Evolutionary conservation across 2,113 vertebrate species (phyloP), one percentile per base, ranked within the genome.

Genomic region (Jaculus jaculus): DNA sequence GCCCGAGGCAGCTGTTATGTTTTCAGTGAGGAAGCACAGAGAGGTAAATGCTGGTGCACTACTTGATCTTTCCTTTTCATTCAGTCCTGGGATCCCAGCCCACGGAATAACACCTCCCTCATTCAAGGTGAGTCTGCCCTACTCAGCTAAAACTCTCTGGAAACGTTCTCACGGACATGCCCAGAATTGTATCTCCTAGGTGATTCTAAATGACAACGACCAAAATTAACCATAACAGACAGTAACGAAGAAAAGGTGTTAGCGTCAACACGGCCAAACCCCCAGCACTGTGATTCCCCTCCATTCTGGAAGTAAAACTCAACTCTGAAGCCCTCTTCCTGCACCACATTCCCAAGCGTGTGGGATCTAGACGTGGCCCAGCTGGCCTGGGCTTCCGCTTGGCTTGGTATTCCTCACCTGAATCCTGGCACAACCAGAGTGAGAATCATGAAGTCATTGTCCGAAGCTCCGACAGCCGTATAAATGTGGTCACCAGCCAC

Each of bases 401-500:
- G 60, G 42, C 23, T 78, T 78, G 77, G 66, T 28, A n/a, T 63
- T 94, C 78, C 97, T 98, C 95, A 99, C 99, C 99, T 99, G 98
- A 99, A 99, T 92, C 99, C 99, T 7, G 98, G 98, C 18, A 99
- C 98, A 21, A 95, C 97, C 96, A 99, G 97, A 0, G 98, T 99
- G 68, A 99, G 98, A 96, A 99, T 98, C 98, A 99, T 98, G 90
- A 98, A 99, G 96, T 99, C 99, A 0, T 98, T 98, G 97, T 99
- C 99, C 39, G 98, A 98, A 58, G 98, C 98, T 61, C 99, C 99
- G 0, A 98, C 98, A 0, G 98, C 98, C 0, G 99, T 99, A 95
- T 99, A 99, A 94, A 99, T 97, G 87, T 99, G 98, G 73, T 99
- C 99, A 18, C 99, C 99, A 0, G 99, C 99, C 93, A 99, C 99